A percentile compares a stretch with the other conserved stretches of the same genome.
These are phyloP conservation scores for Enteromius afrohamiltoni DNA, from an alignment of 2,797 vertebrate genomes.

Conservation along the genomic window DNA sequence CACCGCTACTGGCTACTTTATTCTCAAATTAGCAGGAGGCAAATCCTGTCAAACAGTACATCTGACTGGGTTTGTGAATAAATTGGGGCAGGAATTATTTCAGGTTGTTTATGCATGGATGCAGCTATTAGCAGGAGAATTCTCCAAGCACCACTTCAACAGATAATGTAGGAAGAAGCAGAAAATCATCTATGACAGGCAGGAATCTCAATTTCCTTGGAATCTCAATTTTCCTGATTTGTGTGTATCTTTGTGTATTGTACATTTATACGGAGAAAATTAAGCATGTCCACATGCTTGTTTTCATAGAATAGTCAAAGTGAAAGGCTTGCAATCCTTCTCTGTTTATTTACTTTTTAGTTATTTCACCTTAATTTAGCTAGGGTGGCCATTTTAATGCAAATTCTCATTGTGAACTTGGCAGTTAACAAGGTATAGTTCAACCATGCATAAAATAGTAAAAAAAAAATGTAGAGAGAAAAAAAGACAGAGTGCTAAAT, in stretches of 20 bases:
- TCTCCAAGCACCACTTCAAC: conserved; percentile 72
- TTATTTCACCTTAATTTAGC: conserved; percentile 25
- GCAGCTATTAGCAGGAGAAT: conserved; percentile 72
- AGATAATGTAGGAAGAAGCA: conserved; percentile 71
- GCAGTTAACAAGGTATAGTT: conserved; percentile 29
- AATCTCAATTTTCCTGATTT: conserved; percentile 33
- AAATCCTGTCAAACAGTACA: conserved; percentile 33
- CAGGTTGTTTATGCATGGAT: conserved; percentile 72
- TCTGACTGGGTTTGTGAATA: conserved; percentile 38
- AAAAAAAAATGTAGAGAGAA: background rate
- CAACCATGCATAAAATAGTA: conserved; percentile 2
- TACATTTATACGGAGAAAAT: background rate
- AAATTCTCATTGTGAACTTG: conserved; percentile 23
- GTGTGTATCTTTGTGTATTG: background rate
- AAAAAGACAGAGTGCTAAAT: background rate
- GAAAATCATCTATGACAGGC: conserved; percentile 72
- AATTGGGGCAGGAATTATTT: conserved; percentile 56
- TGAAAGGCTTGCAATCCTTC: conserved; percentile 18
- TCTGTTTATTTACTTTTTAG: conserved; percentile 29
- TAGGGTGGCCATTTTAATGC: conserved; percentile 14
- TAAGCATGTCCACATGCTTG: conserved; percentile 12
- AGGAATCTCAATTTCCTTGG: conserved; percentile 32
- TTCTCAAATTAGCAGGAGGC: conserved; percentile 34
- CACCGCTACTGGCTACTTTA: conserved; percentile 2
- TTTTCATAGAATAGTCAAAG: conserved; percentile 5